phyloP scores from a whole-genome alignment of 2,888 invertebrate genomes.

The Lepidochrysops patricia region DNA sequence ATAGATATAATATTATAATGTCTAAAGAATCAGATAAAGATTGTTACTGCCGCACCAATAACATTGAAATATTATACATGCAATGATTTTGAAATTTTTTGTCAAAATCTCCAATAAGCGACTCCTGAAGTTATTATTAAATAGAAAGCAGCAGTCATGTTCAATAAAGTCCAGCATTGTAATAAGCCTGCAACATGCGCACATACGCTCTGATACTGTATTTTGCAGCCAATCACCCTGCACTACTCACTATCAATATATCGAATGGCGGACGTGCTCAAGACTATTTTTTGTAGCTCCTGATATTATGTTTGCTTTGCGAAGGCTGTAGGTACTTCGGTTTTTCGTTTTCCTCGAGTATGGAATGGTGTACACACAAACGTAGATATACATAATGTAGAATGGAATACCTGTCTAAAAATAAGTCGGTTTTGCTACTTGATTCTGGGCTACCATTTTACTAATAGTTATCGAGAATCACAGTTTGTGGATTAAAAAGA shows the following conservation, averaged over 20 bases:
- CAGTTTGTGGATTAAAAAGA: too few relatives aligned
- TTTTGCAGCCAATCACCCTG: background rate
- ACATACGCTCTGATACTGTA: background rate
- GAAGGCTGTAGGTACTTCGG: background rate
- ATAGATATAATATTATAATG: too few relatives aligned
- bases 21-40: too few relatives aligned
- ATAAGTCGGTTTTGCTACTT: too few relatives aligned
- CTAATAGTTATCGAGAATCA: too few relatives aligned
- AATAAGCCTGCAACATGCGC: background rate
- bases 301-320: background rate
- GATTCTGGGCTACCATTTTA: too few relatives aligned
- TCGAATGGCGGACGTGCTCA: slow-evolving; percentile 6
- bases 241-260: background rate
- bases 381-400: background rate
- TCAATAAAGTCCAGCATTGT: background rate
- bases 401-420: too few relatives aligned
- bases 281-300: background rate
- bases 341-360: background rate
- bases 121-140: too few relatives aligned
- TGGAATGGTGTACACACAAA: background rate
- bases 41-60: too few relatives aligned
- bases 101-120: too few relatives aligned
- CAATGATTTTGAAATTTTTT: too few relatives aligned
- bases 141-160: background rate
- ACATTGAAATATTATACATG: too few relatives aligned